Conservation (phyloP, 1,140 invertebrate species). For the Frieseomelitta varia region DNA sequence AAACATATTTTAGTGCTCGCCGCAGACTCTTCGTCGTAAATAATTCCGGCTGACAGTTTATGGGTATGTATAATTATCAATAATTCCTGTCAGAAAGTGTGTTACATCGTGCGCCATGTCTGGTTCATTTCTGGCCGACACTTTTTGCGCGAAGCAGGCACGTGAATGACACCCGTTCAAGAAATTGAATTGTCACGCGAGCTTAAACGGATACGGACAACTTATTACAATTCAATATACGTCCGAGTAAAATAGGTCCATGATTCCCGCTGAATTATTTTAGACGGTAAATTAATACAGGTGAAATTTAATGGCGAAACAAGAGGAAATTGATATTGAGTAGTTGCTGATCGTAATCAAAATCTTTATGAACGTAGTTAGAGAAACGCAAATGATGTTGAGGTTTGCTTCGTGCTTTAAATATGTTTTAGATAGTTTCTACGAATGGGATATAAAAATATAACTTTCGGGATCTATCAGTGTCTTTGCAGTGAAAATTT, state of each 20-base stretch:
- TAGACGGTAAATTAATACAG: not conserved
- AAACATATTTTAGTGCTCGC: conserved; percentile 59
- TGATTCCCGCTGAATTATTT: not conserved
- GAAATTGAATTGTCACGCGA: conserved; percentile 26
- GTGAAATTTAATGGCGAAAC: too few species aligned
- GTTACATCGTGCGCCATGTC: not conserved
- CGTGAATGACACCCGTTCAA: conserved; percentile 28
- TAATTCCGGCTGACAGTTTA: conserved; percentile 53
- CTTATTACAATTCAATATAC: not conserved
- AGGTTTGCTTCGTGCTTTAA: too few species aligned
- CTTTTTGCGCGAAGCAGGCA: conserved; percentile 17
- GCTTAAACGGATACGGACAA: not conserved
- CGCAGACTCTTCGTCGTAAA: conserved; percentile 57
- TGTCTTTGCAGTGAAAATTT: not conserved
- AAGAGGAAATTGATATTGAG: too few species aligned
- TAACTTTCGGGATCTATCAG: not conserved
- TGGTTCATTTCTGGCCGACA: conserved; percentile 3
- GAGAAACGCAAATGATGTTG: too few species aligned
- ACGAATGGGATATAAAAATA: too few species aligned
- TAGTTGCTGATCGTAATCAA: too few species aligned
- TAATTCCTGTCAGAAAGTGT: conserved; percentile 59
- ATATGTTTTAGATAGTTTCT: too few species aligned
- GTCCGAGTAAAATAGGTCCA: not conserved
- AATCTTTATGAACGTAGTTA: too few species aligned
- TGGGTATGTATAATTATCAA: conserved; percentile 61